phyloP scores from a whole-genome alignment of 2,797 vertebrate species.

The Gobionotothen gibberifrons region DNA sequence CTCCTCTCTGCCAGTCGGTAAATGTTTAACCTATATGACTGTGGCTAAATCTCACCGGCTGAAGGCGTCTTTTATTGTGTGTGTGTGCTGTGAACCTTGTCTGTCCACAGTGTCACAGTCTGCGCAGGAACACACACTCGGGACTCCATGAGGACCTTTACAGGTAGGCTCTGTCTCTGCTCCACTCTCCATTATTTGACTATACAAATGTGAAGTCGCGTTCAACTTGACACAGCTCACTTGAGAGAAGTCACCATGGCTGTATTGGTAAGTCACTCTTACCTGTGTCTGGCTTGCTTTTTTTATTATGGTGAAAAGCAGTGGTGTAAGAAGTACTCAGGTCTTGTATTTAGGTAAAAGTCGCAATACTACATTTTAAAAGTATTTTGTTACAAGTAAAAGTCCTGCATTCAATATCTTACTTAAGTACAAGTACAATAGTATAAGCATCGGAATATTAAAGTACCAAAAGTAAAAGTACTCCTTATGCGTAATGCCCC shows the following conservation, averaged over 20 bases:
- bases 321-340: too few relatives aligned
- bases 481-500: too few relatives aligned
- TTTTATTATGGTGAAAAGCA: too few relatives aligned
- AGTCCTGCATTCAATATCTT: too few relatives aligned
- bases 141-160: constrained; percentile 78
- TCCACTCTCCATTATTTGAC: constrained; percentile 17
- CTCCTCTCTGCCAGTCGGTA: constrained; percentile 63
- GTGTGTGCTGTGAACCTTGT: constrained; percentile 82
- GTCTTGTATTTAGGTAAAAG: too few relatives aligned
- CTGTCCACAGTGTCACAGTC: constrained; percentile 47
- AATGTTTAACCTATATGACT: constrained; percentile 85
- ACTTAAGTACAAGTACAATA: too few relatives aligned
- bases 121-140: constrained; percentile 15
- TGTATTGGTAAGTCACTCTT: neutral
- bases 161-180: constrained; percentile 76
- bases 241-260: neutral
- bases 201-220: constrained; percentile 7
- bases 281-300: too few relatives aligned
- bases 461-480: too few relatives aligned
- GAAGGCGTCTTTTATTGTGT: constrained; percentile 64
- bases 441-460: too few relatives aligned
- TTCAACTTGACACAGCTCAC: neutral
- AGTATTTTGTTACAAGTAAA: too few relatives aligned
- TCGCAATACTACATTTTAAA: too few relatives aligned
- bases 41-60: constrained; percentile 58